Conservation (phyloP, 1,140 invertebrate genomes). For the Harlomillsia oculata region DNA sequence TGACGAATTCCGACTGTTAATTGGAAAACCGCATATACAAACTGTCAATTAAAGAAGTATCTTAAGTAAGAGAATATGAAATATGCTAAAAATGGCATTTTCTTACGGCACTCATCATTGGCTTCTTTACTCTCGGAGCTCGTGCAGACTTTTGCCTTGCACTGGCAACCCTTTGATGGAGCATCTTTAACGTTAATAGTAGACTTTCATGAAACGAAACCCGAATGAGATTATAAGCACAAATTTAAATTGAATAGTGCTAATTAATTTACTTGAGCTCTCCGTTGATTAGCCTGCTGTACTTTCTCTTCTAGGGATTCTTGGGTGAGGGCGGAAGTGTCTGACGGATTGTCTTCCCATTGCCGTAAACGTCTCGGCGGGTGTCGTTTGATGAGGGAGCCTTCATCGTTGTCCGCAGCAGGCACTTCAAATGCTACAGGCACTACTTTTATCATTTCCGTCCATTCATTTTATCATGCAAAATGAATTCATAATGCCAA, state of each 20-base stretch:
- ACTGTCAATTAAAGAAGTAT: no score
- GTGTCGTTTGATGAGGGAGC: slow-evolving; percentile 20
- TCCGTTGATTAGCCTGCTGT: slow-evolving; percentile 23
- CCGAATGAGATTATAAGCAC: neutral
- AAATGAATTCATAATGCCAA: no score
- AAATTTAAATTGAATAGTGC: neutral
- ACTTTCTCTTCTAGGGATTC: slow-evolving; percentile 28
- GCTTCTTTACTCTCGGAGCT: slow-evolving; percentile 16
- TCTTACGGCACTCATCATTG: slow-evolving; percentile 5
- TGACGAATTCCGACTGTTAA: slow-evolving; percentile 12
- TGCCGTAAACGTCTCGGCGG: slow-evolving; percentile 24
- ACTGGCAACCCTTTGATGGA: slow-evolving; percentile 24
- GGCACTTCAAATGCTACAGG: slow-evolving; percentile 31
- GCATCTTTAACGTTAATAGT: slow-evolving; percentile 10
- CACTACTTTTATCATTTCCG: no score
- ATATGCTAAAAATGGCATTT: no score
- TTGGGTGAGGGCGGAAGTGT: slow-evolving; percentile 11
- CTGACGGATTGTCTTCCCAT: slow-evolving; percentile 9
- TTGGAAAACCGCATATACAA: neutral
- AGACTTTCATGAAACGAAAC: no score
- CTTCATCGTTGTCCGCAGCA: slow-evolving; percentile 10
- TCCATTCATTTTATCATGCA: no score
- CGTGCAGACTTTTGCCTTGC: slow-evolving; percentile 25
- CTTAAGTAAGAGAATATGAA: no score
- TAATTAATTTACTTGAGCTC: slow-evolving; percentile 16